These are phyloP conservation scores for Sardinella longiceps DNA, from an alignment of 2,797 vertebrate genomes.

Conservation along the genomic window DNA sequence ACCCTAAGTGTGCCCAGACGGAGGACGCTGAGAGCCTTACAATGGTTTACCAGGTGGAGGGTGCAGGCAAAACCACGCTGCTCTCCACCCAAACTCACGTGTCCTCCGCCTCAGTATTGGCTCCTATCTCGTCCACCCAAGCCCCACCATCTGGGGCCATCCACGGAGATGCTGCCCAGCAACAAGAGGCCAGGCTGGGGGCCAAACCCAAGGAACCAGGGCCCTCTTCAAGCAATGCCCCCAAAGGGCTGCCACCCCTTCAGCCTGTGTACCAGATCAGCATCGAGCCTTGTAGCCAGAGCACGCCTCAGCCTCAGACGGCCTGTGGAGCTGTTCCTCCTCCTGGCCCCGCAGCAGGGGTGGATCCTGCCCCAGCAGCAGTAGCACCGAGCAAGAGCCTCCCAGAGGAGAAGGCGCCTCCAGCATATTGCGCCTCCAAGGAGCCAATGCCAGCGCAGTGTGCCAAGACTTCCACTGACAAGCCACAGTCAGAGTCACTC, in stretches of 20 bases:
- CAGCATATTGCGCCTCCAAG: slow-evolving; percentile 12
- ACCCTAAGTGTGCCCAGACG: slow-evolving; percentile 52
- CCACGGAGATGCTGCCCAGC: slow-evolving; percentile 53
- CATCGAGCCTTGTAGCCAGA: slow-evolving; percentile 62
- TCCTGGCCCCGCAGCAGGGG: slow-evolving; percentile 38
- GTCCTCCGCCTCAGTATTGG: slow-evolving; percentile 37
- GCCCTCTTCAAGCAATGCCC: slow-evolving; percentile 62
- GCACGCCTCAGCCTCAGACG: slow-evolving; percentile 46
- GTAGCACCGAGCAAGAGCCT: slow-evolving; percentile 27
- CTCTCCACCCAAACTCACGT: slow-evolving; percentile 49
- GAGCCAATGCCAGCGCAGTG: slow-evolving; percentile 33
- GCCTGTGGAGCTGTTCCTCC: slow-evolving; percentile 29
- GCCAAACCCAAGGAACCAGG: slow-evolving; percentile 64
- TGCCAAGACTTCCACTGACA: slow-evolving; percentile 51
- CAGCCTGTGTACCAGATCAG: slow-evolving; percentile 77
- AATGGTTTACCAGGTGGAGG: slow-evolving; percentile 69
- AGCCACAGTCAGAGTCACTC: slow-evolving; percentile 57
- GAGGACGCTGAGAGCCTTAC: slow-evolving; percentile 79
- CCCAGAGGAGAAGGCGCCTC: not conserved
- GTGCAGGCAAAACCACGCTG: slow-evolving; percentile 50
- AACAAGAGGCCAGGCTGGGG: slow-evolving; percentile 55
- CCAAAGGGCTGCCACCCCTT: slow-evolving; percentile 42
- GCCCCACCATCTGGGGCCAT: slow-evolving; percentile 54
- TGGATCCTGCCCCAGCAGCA: slow-evolving; percentile 33
- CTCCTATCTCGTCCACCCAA: slow-evolving; percentile 17